Percentiles rank a stretch among this genome's conserved stretches.
Evolutionary conservation across 2,797 vertebrate genomes (phyloP).

Genomic region (Dryobates pubescens): DNA sequence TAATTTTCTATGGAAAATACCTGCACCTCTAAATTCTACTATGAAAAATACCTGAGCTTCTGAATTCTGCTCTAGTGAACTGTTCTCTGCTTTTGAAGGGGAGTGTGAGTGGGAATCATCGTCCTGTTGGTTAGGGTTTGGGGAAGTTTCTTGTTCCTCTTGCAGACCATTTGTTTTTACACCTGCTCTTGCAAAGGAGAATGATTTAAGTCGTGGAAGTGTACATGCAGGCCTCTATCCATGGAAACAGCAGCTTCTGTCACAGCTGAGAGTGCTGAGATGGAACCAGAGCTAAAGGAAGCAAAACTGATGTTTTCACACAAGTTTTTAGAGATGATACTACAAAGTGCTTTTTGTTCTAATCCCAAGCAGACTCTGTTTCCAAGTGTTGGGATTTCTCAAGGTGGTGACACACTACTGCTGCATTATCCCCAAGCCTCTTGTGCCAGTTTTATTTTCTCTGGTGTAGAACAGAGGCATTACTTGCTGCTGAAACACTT

Average conservation of each 20-base stretch:
- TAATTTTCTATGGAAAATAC: too few species aligned
- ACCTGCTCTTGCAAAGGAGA: not conserved
- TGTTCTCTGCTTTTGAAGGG: not conserved
- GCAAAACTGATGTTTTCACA: not conserved
- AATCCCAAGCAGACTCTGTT: not conserved
- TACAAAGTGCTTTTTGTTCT: not conserved
- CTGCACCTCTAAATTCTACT: too few species aligned
- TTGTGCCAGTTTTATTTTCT: constrained; percentile 55
- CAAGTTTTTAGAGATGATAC: not conserved
- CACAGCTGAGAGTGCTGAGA: not conserved
- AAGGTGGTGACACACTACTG: not conserved
- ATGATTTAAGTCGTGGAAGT: not conserved
- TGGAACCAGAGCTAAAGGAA: not conserved
- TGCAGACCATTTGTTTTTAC: not conserved
- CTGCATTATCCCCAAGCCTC: constrained; percentile 54
- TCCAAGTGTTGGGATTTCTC: constrained; percentile 7
- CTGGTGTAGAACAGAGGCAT: constrained; percentile 3
- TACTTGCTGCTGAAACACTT: not conserved
- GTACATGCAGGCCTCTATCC: not conserved
- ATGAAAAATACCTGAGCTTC: too few species aligned
- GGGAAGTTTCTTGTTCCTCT: not conserved
- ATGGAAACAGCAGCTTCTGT: not conserved
- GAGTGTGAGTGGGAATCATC: not conserved
- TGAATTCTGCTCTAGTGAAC: not conserved
- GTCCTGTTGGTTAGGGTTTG: not conserved